Conservation (phyloP, 1,140 invertebrate species). For the Drosophila yakuba region DNA sequence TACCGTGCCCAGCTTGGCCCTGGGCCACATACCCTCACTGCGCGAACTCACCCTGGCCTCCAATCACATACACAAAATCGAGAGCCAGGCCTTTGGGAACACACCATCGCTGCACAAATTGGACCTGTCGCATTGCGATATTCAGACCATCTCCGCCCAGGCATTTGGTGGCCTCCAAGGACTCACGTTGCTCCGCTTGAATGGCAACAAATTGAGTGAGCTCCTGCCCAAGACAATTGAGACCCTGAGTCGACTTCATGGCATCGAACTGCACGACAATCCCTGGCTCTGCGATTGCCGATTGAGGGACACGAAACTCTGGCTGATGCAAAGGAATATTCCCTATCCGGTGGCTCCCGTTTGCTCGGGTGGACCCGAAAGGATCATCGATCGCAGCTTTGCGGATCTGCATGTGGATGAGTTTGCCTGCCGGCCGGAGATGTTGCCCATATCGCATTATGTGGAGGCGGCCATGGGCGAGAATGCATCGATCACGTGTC, state of each 20-base stretch:
- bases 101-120: conserved; percentile 92
- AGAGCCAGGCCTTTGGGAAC: conserved; percentile 90
- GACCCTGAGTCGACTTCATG: conserved; percentile 90
- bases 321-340: conserved; percentile 93
- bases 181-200: conserved; percentile 92
- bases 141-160: conserved; percentile 89
- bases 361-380: conserved; percentile 89
- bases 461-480: conserved; percentile 92
- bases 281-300: conserved; percentile 96
- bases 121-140: conserved; percentile 92
- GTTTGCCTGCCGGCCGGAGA: conserved; percentile 94
- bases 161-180: conserved; percentile 92
- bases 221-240: conserved; percentile 90
- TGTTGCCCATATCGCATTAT: conserved; percentile 90
- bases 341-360: conserved; percentile 91
- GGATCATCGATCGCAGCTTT: conserved; percentile 89
- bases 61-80: conserved; percentile 93
- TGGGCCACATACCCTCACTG: conserved; percentile 91
- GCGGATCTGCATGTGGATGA: conserved; percentile 91
- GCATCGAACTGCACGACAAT: conserved; percentile 95
- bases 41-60: conserved; percentile 91
- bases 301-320: conserved; percentile 92
- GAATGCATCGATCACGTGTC: conserved; percentile 93
- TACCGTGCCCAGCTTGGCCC: conserved; percentile 90
- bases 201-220: conserved; percentile 91